phyloP scores from a whole-genome alignment of 1,140 invertebrate species.

The Polypedilum pembai region DNA sequence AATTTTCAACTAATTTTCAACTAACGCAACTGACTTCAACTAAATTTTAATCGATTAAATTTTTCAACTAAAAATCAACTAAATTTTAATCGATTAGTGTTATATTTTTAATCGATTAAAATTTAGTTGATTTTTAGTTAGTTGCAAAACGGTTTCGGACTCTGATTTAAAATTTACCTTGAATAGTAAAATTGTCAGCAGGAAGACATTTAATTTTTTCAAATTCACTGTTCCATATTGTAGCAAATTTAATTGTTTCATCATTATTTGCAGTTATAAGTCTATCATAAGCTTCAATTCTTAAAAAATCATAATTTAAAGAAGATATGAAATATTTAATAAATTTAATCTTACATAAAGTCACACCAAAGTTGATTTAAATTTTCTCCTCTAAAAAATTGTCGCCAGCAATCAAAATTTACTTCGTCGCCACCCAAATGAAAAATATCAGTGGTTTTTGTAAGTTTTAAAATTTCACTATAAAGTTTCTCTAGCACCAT shows the following conservation, averaged over 20 bases:
- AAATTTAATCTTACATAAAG: neutral
- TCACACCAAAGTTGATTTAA: neutral
- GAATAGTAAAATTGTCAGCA: neutral
- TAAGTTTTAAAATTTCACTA: conserved; percentile 53
- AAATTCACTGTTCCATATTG: neutral
- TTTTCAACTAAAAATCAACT: too few relatives aligned
- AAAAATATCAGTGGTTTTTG: conserved; percentile 53
- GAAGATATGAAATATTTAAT: neutral
- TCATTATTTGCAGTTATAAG: neutral
- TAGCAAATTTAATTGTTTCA: neutral
- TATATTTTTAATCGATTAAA: too few relatives aligned
- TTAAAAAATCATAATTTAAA: neutral
- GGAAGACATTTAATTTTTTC: neutral
- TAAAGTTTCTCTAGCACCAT: conserved; percentile 53
- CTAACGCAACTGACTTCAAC: too few relatives aligned
- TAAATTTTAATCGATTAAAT: too few relatives aligned
- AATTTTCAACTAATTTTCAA: too few relatives aligned
- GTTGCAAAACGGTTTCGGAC: neutral
- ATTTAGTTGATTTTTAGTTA: too few relatives aligned
- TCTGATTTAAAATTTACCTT: neutral
- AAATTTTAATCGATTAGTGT: too few relatives aligned
- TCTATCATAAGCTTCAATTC: neutral
- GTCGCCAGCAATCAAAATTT: conserved; percentile 60
- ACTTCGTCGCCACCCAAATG: conserved; percentile 75
- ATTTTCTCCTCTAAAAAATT: neutral